Evolutionary conservation across 2,797 vertebrate species (phyloP).

Genomic region (Darevskia nairensis): DNA sequence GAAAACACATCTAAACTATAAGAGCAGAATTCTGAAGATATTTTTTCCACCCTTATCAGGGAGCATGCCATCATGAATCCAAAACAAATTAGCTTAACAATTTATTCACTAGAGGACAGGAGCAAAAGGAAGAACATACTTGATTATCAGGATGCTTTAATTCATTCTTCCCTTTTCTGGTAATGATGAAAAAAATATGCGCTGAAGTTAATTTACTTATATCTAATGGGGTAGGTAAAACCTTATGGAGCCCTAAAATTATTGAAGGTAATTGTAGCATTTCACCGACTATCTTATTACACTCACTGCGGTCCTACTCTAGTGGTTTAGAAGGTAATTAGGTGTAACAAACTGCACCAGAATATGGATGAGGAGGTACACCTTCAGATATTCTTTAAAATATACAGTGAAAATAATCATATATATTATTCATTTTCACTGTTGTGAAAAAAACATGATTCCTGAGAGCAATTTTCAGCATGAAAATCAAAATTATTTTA

Average conservation of each 20-base stretch:
- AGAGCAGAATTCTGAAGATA: neutral
- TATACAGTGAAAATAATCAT: neutral
- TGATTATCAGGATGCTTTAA: neutral
- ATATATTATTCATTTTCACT: neutral
- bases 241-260: neutral
- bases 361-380: neutral
- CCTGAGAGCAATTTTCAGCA: neutral
- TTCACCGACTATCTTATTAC: neutral
- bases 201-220: neutral
- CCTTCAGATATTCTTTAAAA: neutral
- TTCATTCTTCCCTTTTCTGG: neutral
- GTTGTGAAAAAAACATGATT: neutral
- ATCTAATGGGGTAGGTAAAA: too few species aligned
- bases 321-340: neutral
- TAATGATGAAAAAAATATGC: neutral
- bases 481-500: conserved; percentile 3
- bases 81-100: neutral
- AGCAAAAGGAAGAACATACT: neutral
- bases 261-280: neutral
- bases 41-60: neutral
- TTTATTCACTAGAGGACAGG: neutral
- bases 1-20: neutral
- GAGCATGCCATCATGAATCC: neutral
- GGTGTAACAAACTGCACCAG: neutral
- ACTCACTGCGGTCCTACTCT: neutral